Base-by-base conservation (phyloP, 2,113 vertebrate species). In the Chionis minor region DNA sequence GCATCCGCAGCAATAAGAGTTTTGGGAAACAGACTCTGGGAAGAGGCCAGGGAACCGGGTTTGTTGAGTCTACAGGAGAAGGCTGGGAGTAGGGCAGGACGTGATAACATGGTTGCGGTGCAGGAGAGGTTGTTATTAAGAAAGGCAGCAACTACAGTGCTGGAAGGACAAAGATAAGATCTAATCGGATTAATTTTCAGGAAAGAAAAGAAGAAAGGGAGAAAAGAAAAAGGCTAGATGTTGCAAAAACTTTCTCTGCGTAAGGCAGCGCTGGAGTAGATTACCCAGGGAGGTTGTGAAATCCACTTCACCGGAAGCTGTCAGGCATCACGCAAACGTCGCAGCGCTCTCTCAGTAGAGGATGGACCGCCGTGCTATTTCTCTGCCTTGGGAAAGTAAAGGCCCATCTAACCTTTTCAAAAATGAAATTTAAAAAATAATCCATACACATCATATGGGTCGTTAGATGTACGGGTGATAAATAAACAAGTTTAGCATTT, bases 11-110 rank as follows among this genome's bases (percentile, higher is more conserved):
- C 0, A 12, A 49, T 81, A 84, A 81, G 47, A 81, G n/a, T 23
- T 82, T 73, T 69, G 61, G 78, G 63, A 94, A 85, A 89, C 44
- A 67, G 61, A 19, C 47, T 42, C 47, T 38, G 32, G n/a, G 61
- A 66, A 82, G 38, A 79, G 81, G 65, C 0, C 0, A 20, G 17
- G 49, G 32, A 55, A 33, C 23, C 5, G 44, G 9, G 33, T 73
- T 89, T 95, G 82, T 84, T 84, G 81, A 86, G 92, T 91, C 84
- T 94, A 51, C 66, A 70, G 63, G 26, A 81, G 79, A 71, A 38
- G 54, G 58, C 62, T 95, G 63, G 72, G 52, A 83, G 58, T 22
- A 80, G 33, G 49, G 33, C 58, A 88, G 73, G 67, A 88, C 40
- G 19, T 3, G 21, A 69, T 38, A 92, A 81, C 2, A n/a, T 8